Evolutionary conservation across 2,888 invertebrate species (phyloP).

Genomic region (Rotaria macrura): DNA sequence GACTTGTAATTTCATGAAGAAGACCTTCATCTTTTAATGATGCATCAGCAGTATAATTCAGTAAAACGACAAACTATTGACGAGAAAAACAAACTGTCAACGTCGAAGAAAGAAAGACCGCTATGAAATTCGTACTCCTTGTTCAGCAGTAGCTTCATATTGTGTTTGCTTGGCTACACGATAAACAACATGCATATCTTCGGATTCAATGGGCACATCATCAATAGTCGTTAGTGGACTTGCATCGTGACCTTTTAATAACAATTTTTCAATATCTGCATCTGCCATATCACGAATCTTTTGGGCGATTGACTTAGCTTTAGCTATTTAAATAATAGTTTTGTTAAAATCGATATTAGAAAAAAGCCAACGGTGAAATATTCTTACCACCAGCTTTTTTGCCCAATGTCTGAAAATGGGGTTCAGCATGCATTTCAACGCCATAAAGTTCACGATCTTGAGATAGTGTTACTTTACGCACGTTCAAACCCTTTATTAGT

Average conservation of each 20-base stretch:
- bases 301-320: background rate
- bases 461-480: conserved; percentile 69
- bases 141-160: background rate
- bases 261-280: conserved; percentile 57
- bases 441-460: conserved; percentile 83
- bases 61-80: conserved; percentile 58
- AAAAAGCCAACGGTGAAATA: background rate
- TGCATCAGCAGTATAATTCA: conserved; percentile 78
- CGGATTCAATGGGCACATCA: conserved; percentile 14
- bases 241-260: background rate
- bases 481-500: conserved; percentile 59
- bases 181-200: conserved; percentile 27
- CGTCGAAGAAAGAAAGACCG: background rate
- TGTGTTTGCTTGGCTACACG: background rate
- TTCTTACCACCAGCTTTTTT: conserved; percentile 61
- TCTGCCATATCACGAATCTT: conserved; percentile 36
- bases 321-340: background rate
- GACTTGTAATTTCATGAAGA: conserved; percentile 84
- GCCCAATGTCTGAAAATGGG: conserved; percentile 82
- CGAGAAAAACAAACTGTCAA: background rate
- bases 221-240: background rate
- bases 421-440: conserved; percentile 77
- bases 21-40: conserved; percentile 84
- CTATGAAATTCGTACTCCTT: background rate
- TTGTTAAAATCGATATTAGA: background rate